Percentiles rank a stretch among this genome's conserved stretches.
These are phyloP conservation scores for Drosophila kambysellisi DNA, from an alignment of 2,888 invertebrate genomes.

Conservation along the genomic window DNA sequence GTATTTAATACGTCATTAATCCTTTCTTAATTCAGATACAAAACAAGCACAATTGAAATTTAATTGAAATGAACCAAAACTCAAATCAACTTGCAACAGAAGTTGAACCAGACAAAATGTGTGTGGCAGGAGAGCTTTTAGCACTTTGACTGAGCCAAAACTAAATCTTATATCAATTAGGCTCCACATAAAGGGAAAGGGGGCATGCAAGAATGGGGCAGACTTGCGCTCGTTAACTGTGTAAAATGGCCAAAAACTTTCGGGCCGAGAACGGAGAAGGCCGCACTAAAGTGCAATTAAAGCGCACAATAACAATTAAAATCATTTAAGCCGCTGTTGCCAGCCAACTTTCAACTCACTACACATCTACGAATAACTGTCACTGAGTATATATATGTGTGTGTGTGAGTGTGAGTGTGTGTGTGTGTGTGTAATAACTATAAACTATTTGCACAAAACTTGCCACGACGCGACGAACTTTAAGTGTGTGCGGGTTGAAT, in stretches of 20 bases:
- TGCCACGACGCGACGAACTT: conserved; percentile 58
- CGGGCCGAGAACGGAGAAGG: conserved; percentile 16
- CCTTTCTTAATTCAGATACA: neutral
- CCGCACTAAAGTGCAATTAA: conserved; percentile 63
- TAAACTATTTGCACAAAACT: conserved; percentile 81
- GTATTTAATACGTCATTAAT: neutral
- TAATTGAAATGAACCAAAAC: neutral
- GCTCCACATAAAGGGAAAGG: neutral
- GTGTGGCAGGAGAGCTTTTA: neutral
- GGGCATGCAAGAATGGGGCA: conserved; percentile 27
- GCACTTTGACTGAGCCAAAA: conserved; percentile 18
- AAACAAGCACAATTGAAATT: neutral
- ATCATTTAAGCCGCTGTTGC: conserved; percentile 67
- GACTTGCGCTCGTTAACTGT: conserved; percentile 24
- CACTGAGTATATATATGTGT: neutral
- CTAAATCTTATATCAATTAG: conserved; percentile 51
- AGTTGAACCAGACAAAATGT: neutral
- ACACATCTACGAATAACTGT: conserved; percentile 8
- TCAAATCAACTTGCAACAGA: neutral
- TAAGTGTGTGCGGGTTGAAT: conserved; percentile 34
- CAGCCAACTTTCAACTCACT: conserved; percentile 46
- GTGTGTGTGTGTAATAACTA: conserved; percentile 70
- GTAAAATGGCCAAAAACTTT: conserved; percentile 47
- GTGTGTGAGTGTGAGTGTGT: neutral
- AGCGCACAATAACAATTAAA: conserved; percentile 75